Evolutionary conservation across 2,113 vertebrate genomes (phyloP).

Genomic region (Symphodus melops): DNA sequence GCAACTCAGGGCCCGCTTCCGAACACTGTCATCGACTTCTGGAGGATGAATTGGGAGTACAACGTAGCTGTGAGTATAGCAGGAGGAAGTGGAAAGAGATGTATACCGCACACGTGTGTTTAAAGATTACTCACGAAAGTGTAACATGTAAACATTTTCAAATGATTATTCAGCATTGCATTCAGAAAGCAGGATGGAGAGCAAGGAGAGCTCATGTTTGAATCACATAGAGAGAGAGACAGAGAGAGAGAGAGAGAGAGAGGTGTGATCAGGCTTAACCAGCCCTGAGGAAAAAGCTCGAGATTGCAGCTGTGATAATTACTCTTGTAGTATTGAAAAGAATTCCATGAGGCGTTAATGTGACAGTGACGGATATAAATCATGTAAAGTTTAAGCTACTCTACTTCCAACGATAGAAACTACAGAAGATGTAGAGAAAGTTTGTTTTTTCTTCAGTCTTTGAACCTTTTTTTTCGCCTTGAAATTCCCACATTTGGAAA

Average conservation of each 20-base stretch:
- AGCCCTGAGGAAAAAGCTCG: slow-evolving; percentile 4
- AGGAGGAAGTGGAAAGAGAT: background rate
- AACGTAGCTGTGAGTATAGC: slow-evolving; percentile 89
- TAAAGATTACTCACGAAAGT: background rate
- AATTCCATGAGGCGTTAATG: slow-evolving; percentile 9
- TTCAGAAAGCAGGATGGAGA: slow-evolving; percentile 28
- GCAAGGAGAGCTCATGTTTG: slow-evolving; percentile 22
- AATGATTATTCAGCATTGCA: slow-evolving; percentile 32
- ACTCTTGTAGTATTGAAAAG: slow-evolving; percentile 26
- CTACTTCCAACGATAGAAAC: no score
- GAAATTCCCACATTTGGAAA: background rate
- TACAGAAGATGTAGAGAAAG: no score
- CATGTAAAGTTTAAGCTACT: no score
- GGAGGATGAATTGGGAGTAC: slow-evolving; percentile 99
- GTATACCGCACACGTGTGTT: no score
- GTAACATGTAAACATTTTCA: slow-evolving; percentile 4
- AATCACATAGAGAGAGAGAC: slow-evolving; percentile 41
- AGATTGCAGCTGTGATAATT: slow-evolving; percentile 33
- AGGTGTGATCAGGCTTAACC: slow-evolving; percentile 28
- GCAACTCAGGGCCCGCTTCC: slow-evolving; percentile 96
- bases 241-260: background rate
- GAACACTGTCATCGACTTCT: slow-evolving; percentile 98
- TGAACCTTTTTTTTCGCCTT: background rate
- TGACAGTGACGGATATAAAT: slow-evolving; percentile 19
- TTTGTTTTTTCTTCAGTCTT: no score